phyloP scores from a whole-genome alignment of 2,888 invertebrate species.

The Agrilus mali region DNA sequence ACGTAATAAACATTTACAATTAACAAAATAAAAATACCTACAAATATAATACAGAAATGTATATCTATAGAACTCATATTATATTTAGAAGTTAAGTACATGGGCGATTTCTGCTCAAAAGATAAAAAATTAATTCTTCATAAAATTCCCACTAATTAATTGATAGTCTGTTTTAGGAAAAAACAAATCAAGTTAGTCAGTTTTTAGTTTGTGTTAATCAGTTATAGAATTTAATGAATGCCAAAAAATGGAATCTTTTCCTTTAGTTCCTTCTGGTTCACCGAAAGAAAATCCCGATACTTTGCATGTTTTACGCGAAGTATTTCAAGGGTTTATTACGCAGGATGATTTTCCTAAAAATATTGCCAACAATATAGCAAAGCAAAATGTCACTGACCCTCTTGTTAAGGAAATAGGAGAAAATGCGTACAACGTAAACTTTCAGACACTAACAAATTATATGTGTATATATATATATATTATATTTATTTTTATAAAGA shows the following conservation, averaged over 20 bases:
- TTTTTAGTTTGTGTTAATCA: too few species aligned
- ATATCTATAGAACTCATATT: too few species aligned
- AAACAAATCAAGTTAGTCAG: too few species aligned
- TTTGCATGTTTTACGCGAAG: slow-evolving; percentile 20
- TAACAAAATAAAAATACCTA: too few species aligned
- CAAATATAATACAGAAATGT: too few species aligned
- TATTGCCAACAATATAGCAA: slow-evolving; percentile 21
- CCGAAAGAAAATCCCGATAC: slow-evolving; percentile 19
- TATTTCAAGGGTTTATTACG: slow-evolving; percentile 24
- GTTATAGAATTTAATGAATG: not conserved
- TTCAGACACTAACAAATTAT: not conserved
- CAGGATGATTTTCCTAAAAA: slow-evolving; percentile 18
- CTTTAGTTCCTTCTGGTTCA: slow-evolving; percentile 21
- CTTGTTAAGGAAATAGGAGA: slow-evolving; percentile 10
- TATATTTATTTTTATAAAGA: slow-evolving; percentile 8
- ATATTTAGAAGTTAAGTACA: too few species aligned
- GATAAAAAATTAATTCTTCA: too few species aligned
- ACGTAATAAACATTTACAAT: too few species aligned
- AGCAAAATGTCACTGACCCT: slow-evolving; percentile 13
- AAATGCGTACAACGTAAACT: slow-evolving; percentile 2
- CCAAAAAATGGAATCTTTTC: slow-evolving; percentile 21
- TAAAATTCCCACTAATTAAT: too few species aligned
- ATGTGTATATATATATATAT: slow-evolving; percentile 3
- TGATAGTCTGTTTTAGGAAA: too few species aligned
- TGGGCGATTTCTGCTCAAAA: too few species aligned